Percentiles rank a stretch among this genome's conserved stretches.
Conservation (phyloP, 2,888 invertebrate genomes). For the Monoplex corrugatus region DNA sequence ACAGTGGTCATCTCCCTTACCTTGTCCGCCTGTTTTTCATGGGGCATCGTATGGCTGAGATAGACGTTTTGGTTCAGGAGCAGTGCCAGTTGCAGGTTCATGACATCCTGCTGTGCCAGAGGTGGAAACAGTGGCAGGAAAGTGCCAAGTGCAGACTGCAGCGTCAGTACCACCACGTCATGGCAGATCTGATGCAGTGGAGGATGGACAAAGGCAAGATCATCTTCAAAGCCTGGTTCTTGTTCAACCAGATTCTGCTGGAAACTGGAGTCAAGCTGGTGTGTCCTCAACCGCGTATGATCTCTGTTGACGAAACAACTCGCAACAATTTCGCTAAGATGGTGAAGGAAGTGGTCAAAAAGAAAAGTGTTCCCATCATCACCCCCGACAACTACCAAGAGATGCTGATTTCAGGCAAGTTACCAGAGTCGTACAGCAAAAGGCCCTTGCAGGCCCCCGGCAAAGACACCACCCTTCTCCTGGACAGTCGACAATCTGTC, state of each 20-base stretch:
- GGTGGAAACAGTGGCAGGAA: not conserved
- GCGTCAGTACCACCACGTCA: not conserved
- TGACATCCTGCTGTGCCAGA: not conserved
- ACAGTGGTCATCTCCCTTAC: conserved; percentile 3
- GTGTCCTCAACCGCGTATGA: conserved; percentile 7
- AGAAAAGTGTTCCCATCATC: not conserved
- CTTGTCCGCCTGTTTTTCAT: conserved; percentile 9
- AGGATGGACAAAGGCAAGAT: not conserved
- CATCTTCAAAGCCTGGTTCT: conserved; percentile 28
- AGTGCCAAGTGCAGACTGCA: not conserved
- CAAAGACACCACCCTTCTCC: not conserved
- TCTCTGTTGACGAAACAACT: not conserved
- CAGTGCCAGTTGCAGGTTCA: not conserved
- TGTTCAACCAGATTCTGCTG: conserved; percentile 39
- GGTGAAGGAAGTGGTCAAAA: not conserved
- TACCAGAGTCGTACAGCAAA: not conserved
- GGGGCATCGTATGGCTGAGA: not conserved
- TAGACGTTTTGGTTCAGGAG: not conserved
- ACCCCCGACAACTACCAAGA: not conserved
- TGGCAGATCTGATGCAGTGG: not conserved
- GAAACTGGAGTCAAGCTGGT: conserved; percentile 8
- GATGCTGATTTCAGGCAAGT: not conserved
- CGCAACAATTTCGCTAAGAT: not conserved
- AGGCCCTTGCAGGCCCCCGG: not conserved
- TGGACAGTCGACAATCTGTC: not conserved